Evolutionary conservation across 1,140 invertebrate species (phyloP), one percentile per base, ranked within the genome.

Genomic region (Drosophila auraria): DNA sequence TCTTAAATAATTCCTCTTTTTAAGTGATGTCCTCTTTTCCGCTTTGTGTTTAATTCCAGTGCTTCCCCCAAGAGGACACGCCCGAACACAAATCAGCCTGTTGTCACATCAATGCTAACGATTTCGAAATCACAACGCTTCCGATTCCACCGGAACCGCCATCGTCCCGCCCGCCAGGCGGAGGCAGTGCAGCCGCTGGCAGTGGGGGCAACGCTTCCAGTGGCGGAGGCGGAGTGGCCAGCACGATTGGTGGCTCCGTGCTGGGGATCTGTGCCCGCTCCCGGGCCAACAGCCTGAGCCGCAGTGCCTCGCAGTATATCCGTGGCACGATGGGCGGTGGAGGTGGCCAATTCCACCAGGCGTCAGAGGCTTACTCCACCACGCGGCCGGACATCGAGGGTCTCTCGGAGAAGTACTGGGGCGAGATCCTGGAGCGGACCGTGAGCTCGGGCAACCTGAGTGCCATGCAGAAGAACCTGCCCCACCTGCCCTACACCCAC

Each of bases 341-440:
- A 1, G 42, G 60, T 1, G 27, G 27, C 5, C 82, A 91, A 14
- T 30, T 66, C 3, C 84, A 84, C 45, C 82, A 80, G 49, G 30
- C 44, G 1, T 12, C 70, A 9, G 82, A 78, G 23, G 61, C 27
- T 65, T 91, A 69, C 84, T 87, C 80, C 36, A 73, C 80, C 30
- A 76, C 89, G 25, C 82, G 94, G 53, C 94, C 94, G 44, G 95
- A 96, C 82, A 94, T 96, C 58, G 95, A 96, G 83, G 95, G 95
- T 4, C 93, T 96, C 1, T 95, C 95, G n/a, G 96, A 96, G 89
- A 96, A 96, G 92, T 96, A 96, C 84, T 96, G 96, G 96, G 96
- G 96, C 30, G 95, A 96, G 93, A 96, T 96, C 75, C 92, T 96
- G 36, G 96, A 96, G 90, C 93, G 96, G 14, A 96, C 96, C 2